Percentiles rank a stretch among this genome's conserved stretches.
phyloP scores from a whole-genome alignment of 2,888 invertebrate species.

The Euzophera pinguis region DNA sequence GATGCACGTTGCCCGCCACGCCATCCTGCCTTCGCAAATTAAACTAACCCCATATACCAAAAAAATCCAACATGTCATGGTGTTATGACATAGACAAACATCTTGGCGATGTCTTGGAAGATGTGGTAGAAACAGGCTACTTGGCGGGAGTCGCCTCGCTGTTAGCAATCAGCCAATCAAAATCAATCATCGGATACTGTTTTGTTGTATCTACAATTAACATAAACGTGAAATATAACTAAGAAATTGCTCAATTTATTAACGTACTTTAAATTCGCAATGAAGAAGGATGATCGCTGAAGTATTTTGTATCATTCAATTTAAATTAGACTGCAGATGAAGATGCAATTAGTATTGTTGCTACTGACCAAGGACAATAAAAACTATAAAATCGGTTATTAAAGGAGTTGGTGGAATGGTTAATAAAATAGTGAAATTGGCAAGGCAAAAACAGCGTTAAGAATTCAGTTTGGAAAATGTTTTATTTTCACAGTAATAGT shows the following conservation, averaged over 20 bases:
- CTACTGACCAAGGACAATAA: background rate
- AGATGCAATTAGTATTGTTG: background rate
- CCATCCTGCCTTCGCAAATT: slow-evolving; percentile 34
- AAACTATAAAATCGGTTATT: background rate
- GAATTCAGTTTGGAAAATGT: no score
- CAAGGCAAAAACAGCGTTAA: no score
- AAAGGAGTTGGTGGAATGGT: background rate
- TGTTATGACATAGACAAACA: slow-evolving; percentile 38
- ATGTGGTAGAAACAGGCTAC: slow-evolving; percentile 56
- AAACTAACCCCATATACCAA: slow-evolving; percentile 50
- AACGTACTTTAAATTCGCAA: background rate
- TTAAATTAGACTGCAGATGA: background rate
- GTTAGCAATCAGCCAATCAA: slow-evolving; percentile 78
- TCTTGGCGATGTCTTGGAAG: slow-evolving; percentile 53
- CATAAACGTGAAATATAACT: slow-evolving; percentile 64
- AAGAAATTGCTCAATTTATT: slow-evolving; percentile 19
- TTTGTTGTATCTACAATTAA: slow-evolving; percentile 79
- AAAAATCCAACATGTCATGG: slow-evolving; percentile 42
- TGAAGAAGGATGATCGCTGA: background rate
- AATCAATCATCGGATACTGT: slow-evolving; percentile 79
- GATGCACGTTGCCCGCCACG: slow-evolving; percentile 2
- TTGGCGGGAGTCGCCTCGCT: slow-evolving; percentile 63
- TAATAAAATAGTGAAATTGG: background rate
- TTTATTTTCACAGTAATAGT: no score
- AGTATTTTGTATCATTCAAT: background rate